Evolutionary conservation across 2,113 vertebrate species (phyloP), one percentile per base, ranked within the genome.

Genomic region (Perccottus glenii): DNA sequence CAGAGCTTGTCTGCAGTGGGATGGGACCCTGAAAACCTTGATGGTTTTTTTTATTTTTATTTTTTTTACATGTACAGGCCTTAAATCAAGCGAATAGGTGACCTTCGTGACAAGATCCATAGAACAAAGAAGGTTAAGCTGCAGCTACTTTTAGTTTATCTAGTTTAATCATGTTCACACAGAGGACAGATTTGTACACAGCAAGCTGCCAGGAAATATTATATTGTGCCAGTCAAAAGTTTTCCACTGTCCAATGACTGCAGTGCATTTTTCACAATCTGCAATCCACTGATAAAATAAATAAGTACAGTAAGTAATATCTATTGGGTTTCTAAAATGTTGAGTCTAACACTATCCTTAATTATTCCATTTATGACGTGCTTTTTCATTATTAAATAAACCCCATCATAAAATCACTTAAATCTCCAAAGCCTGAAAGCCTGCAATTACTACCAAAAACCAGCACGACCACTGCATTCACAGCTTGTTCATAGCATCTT

Each of bases 121-220:
- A 45, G 67, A 56, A 61, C 58, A 62, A 58, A 12, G 4, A 49
- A 11, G 46, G 1, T 2, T 27, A 1, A 27, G 3, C 43, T 12
- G 14, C 47, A 5, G 4, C 38, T 35, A 2, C 1, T 10, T 32
- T 9, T 61, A 11, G 35, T 9, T 76, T 49, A 81, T 75, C 68
- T 85, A 82, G 63, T 71, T 53, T 56, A 70, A 58, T 47, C n/a
- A 74, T 51, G 14, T 47, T 86, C 33, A 80, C 62, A 60, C 61
- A 77, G 19, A 82, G 64, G 47, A 40, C 80, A 77, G 75, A 61
- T 61, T 78, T 82, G 73, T 60, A 53, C 77, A 81, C 61, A 1
- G 71, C 70, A 81, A 82, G 44, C 4, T 11, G 44, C 44, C 64
- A 83, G 67, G 11, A 68, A 38, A 46, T 58, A 38, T 72, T n/a